Percentiles rank a stretch among this genome's conserved stretches.
phyloP scores from a whole-genome alignment of 2,888 invertebrate species.

The Drosophila peninsularis region DNA sequence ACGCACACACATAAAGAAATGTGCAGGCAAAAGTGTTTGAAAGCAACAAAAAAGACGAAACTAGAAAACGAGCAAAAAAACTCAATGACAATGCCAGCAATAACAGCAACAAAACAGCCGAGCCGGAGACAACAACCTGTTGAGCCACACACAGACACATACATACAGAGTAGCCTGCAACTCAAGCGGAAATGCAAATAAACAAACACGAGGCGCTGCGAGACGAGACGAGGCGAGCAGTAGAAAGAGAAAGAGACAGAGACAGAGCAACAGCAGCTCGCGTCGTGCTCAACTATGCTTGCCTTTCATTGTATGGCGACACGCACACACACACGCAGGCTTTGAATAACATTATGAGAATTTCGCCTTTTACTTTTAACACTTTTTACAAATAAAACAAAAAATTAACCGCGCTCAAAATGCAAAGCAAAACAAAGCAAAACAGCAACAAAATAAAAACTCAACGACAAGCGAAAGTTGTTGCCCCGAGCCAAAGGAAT shows the following conservation, averaged over 20 bases:
- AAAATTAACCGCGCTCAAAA: conserved; percentile 46
- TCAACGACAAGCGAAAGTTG: conserved; percentile 67
- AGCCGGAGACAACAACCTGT: conserved; percentile 74
- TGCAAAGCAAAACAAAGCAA: conserved; percentile 49
- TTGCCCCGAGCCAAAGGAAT: conserved; percentile 68
- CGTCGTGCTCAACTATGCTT: conserved; percentile 64
- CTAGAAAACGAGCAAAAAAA: conserved; percentile 75
- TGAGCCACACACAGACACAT: conserved; percentile 50
- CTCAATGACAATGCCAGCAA: conserved; percentile 60
- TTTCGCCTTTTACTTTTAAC: conserved; percentile 74
- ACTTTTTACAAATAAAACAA: conserved; percentile 55
- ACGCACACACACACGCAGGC: conserved; percentile 40
- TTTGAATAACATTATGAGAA: conserved; percentile 78
- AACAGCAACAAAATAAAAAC: conserved; percentile 37
- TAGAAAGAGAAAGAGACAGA: conserved; percentile 44
- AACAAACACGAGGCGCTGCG: conserved; percentile 71
- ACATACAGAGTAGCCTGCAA: conserved; percentile 59
- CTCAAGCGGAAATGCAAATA: conserved; percentile 81
- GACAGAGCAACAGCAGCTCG: conserved; percentile 57
- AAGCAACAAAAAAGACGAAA: conserved; percentile 70
- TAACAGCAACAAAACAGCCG: conserved; percentile 39
- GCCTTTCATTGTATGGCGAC: conserved; percentile 52
- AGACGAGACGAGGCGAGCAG: conserved; percentile 45
- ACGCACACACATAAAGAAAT: conserved; percentile 64
- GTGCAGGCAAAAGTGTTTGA: conserved; percentile 74